Base-by-base conservation (phyloP, 2,113 vertebrate genomes). In the Podarcis cretensis region DNA sequence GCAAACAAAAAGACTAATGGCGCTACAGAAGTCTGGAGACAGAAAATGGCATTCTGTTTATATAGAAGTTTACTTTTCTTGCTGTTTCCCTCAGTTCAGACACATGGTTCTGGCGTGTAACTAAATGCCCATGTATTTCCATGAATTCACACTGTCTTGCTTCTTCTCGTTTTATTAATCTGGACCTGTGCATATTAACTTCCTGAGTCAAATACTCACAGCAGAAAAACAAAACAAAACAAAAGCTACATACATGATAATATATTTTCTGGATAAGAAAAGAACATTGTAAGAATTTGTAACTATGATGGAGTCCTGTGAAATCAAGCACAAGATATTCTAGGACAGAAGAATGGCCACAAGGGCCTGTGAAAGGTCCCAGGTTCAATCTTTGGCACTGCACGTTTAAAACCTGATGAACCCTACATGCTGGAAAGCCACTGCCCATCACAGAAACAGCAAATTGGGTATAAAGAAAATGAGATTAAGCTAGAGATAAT, bases 121-220 rank as follows among this genome's bases (percentile, higher is more conserved):
- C 89, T 92, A 93, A 93, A 95, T 93, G 94, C 93, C 94, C 93
- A 94, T 94, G 92, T 94, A 94, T 90, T 89, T 95, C 92, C 92
- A 91, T 93, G 91, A 94, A 93, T 91, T 92, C 90, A 84, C 92
- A 92, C 92, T 95, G 85, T 90, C 92, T 90, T 90, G 80, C 86
- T 92, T 84, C 0, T 90, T 91, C 30, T 92, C 90, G 89, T 91
- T 87, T 93, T 93, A 95, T 94, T 90, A 90, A 93, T 87, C 92
- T 92, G 91, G 91, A 92, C 93, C 35, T 18, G 27, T 65, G 35
- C 23, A 21, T 86, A 37, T 74, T n/a, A 18, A 65, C 21, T 37
- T 40, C 57, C 35, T 32, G 37, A 68, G 68, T 27, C 63, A 86
- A 12, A 2, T 10, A 27, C 18, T 68, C 37, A 32, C 25, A 78